A percentile compares a stretch with the other conserved stretches of the same genome.
phyloP scores from a whole-genome alignment of 2,797 vertebrate species.

The Siniperca undulata region DNA sequence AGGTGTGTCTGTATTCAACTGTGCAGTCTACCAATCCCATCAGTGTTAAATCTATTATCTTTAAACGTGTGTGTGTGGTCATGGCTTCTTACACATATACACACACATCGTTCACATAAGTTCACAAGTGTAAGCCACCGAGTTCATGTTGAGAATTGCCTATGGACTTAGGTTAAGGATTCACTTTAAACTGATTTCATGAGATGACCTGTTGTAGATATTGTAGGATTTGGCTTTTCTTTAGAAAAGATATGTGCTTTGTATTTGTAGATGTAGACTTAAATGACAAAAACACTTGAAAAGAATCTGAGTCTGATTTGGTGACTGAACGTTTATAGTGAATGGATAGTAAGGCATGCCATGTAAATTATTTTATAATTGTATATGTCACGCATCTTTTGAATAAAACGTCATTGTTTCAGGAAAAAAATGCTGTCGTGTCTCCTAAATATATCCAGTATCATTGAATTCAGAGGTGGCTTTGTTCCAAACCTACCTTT shows the following conservation, averaged over 20 bases:
- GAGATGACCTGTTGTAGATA: conserved; percentile 82
- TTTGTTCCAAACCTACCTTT: neutral
- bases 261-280: conserved; percentile 84
- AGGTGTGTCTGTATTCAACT: conserved; percentile 83
- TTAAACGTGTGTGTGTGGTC: conserved; percentile 69
- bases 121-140: conserved; percentile 73
- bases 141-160: conserved; percentile 71
- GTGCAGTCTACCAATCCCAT: conserved; percentile 82
- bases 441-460: neutral
- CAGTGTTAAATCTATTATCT: conserved; percentile 82
- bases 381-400: conserved; percentile 88
- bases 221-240: conserved; percentile 82
- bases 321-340: conserved; percentile 87
- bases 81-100: conserved; percentile 63
- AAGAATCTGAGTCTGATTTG: conserved; percentile 80
- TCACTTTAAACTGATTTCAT: conserved; percentile 72
- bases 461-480: neutral
- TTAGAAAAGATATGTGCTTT: conserved; percentile 83
- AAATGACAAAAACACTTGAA: conserved; percentile 77
- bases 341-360: conserved; percentile 87
- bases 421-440: conserved; percentile 71
- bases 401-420: conserved; percentile 87
- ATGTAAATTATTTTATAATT: conserved; percentile 88
- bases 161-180: conserved; percentile 70
- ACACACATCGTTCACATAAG: conserved; percentile 61